Base-by-base conservation (phyloP, 1,140 invertebrate species). In the Hirudo medicinalis region DNA sequence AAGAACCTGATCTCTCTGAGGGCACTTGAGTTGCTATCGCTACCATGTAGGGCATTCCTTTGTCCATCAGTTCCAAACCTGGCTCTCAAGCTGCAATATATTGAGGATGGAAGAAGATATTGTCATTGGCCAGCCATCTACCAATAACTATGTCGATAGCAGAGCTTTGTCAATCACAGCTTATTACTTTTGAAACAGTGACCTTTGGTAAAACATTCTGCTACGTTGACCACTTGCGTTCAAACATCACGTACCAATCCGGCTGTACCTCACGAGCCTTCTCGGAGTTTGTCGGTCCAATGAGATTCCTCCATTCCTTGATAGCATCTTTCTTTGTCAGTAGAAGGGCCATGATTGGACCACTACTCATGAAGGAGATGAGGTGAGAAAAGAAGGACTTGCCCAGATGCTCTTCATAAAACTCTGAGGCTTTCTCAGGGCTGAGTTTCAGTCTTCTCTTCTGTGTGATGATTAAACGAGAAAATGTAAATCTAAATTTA, bases 371-470 rank as follows among this genome's bases (percentile, higher is more conserved):
- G 74, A 89, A 87, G 0, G 88, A 85, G 2, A 92, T 86, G 53
- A 91, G 81, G 76, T 87, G 85, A 17, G 88, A 86, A 77, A 90
- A 92, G 73, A 87, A 86, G 20, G 86, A 77, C 63, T 86, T 85
- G 0, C 87, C 88, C 78, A 87, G 89, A 78, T 87, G 86, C 57
- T 90, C 86, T 0, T 82, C 82, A 79, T 91, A 91, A 74, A 92
- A 88, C 79, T 92, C 89, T 5, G 89, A 89, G 0, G 87, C 89
- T 78, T 91, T 87, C 80, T 91, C 90, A 0, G 88, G 87, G 6
- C 88, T 89, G 72, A 93, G 81, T 53, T 85, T 85, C 0, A 92
- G 78, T 76, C 83, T 83, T 73, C 88, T 84, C 76, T 85, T 86
- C 83, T 89, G 83, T 36, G 78, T 76, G 70, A 71, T 63, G 57